Evolutionary conservation across 1,140 invertebrate species (phyloP).

Genomic region (Tyrophagus putrescentiae): DNA sequence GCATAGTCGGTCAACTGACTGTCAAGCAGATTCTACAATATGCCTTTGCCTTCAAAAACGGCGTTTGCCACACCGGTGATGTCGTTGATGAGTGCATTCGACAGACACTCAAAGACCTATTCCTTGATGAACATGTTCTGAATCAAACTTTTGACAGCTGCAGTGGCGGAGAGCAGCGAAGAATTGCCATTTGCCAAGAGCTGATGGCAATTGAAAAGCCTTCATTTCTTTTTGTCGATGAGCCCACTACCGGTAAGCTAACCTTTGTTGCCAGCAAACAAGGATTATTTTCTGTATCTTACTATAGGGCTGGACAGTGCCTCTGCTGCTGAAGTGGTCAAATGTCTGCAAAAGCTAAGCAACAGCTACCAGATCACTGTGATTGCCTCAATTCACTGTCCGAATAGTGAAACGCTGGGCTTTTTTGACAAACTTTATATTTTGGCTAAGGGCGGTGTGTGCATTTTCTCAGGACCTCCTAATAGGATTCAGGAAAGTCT

Average conservation of each 20-base stretch:
- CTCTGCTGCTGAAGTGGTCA: neutral
- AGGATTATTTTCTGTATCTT: too few relatives aligned
- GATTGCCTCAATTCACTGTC: conserved; percentile 22
- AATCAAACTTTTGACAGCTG: neutral
- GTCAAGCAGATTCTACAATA: neutral
- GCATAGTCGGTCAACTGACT: neutral
- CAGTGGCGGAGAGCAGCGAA: conserved; percentile 15
- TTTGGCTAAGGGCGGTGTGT: conserved; percentile 24
- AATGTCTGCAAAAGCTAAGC: neutral
- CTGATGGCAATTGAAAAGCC: neutral
- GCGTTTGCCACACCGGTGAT: neutral
- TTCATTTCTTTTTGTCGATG: conserved; percentile 18
- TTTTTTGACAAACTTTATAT: conserved; percentile 22
- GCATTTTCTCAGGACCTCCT: conserved; percentile 30
- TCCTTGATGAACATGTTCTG: neutral
- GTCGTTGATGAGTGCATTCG: neutral
- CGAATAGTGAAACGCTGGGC: conserved; percentile 20
- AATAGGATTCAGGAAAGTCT: conserved; percentile 6
- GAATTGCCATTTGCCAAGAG: conserved; percentile 20
- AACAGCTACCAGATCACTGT: conserved; percentile 15
- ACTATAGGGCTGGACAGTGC: conserved; percentile 18
- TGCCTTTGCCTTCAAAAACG: conserved; percentile 13
- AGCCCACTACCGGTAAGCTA: conserved; percentile 26
- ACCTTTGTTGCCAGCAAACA: too few relatives aligned
- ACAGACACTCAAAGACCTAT: neutral